Conservation (phyloP, 2,888 invertebrate genomes). For the Amaurobius ferox region DNA sequence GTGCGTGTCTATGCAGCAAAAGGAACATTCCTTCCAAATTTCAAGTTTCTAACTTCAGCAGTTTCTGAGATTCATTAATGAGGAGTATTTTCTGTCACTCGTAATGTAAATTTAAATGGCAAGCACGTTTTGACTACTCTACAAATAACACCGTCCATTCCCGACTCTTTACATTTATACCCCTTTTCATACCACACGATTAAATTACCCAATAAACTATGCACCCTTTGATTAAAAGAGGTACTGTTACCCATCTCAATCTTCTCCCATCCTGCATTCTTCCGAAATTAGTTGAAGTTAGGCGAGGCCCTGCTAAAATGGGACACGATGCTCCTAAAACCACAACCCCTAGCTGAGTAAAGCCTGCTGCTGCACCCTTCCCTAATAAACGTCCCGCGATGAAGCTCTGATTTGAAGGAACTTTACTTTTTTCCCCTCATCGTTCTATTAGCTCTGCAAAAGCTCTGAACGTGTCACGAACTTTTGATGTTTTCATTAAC, state of each 20-base stretch:
- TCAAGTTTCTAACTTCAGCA: no score
- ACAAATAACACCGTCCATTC: no score
- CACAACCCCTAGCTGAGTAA: background rate
- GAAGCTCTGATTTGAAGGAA: background rate
- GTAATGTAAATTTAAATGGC: no score
- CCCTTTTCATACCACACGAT: background rate
- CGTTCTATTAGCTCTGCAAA: background rate
- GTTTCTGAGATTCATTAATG: no score
- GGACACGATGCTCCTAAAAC: background rate
- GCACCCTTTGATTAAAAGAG: background rate
- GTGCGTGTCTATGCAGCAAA: no score
- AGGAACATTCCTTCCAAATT: no score
- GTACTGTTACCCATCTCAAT: background rate
- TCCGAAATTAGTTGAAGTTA: background rate
- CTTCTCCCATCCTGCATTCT: background rate
- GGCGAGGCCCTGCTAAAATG: background rate
- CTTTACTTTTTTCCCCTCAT: background rate
- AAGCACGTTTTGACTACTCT: no score
- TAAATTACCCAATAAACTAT: background rate
- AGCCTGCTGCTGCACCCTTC: background rate
- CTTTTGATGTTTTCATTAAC: conserved; percentile 18
- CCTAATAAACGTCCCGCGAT: background rate
- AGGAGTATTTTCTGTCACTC: no score
- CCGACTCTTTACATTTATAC: no score
- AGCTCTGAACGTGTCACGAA: background rate